Conservation (phyloP, 1,140 invertebrate genomes). For the Saccostrea cuccullata region DNA sequence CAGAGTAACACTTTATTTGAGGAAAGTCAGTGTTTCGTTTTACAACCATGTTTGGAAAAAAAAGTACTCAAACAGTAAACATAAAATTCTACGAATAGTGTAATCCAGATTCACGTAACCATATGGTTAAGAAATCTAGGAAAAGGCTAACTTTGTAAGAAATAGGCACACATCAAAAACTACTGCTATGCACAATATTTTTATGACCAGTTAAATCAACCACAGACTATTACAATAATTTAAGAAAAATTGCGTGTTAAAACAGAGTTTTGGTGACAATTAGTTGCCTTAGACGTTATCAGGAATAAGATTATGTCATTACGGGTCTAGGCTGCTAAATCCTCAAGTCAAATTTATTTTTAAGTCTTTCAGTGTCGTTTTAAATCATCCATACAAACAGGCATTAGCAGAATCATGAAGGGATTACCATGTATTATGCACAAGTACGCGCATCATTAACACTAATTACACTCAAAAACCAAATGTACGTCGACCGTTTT, state of each 20-base stretch:
- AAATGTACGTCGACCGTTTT: not conserved
- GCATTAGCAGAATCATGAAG: not conserved
- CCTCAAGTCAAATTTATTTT: constrained; percentile 4
- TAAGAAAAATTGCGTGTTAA: not conserved
- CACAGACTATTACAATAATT: not conserved
- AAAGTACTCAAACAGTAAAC: not conserved
- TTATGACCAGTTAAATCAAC: not conserved
- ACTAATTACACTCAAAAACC: not conserved
- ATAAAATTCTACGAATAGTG: not conserved
- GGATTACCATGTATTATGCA: constrained; percentile 28
- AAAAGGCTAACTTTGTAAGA: not conserved
- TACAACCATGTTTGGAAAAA: not conserved
- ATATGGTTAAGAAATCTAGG: not conserved
- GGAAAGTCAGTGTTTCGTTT: not conserved
- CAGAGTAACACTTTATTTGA: not conserved
- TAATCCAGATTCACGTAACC: not conserved
- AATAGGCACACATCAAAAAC: not conserved
- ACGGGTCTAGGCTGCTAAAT: not conserved
- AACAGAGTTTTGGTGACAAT: not conserved
- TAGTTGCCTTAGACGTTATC: not conserved
- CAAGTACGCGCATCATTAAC: constrained; percentile 26
- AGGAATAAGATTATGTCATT: constrained; percentile 10
- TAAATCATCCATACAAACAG: not conserved
- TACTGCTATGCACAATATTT: not conserved
- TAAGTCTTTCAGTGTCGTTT: not conserved